Evolutionary conservation across 2,888 invertebrate genomes (phyloP).

Genomic region (Fragum whitleyi): DNA sequence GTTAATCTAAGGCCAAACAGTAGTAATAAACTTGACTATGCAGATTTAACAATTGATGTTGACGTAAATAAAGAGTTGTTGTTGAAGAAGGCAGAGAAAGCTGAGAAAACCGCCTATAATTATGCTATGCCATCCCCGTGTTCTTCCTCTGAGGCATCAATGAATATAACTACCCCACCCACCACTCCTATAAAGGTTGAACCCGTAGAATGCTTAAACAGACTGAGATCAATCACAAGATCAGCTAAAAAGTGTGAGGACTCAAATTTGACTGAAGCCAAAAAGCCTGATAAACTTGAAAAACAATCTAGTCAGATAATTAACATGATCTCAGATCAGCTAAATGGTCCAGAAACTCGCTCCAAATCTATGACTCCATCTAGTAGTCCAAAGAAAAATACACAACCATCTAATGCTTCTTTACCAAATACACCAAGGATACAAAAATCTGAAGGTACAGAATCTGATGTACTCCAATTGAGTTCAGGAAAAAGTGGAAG

Average conservation of each 20-base stretch:
- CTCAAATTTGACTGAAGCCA: neutral
- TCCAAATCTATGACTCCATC: conserved; percentile 10
- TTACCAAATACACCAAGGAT: conserved; percentile 12
- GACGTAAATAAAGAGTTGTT: conserved; percentile 13
- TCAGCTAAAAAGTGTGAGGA: neutral
- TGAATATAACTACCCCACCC: neutral
- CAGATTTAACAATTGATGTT: conserved; percentile 33
- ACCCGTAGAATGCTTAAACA: neutral
- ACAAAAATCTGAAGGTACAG: neutral
- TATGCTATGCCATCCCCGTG: conserved; percentile 57
- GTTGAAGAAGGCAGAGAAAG: neutral
- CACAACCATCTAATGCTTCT: neutral
- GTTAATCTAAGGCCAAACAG: neutral
- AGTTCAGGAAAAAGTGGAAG: neutral
- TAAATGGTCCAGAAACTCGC: neutral
- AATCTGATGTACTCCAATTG: neutral
- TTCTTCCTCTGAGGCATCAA: conserved; percentile 43
- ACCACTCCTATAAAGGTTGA: neutral
- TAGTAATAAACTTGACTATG: neutral
- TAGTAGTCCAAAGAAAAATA: neutral
- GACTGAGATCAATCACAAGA: neutral
- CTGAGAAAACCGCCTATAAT: neutral
- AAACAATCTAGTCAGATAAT: neutral
- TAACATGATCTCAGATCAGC: neutral
- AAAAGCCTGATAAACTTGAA: neutral